Conservation (phyloP, 2,113 vertebrate species). For the Delphinus delphis region DNA sequence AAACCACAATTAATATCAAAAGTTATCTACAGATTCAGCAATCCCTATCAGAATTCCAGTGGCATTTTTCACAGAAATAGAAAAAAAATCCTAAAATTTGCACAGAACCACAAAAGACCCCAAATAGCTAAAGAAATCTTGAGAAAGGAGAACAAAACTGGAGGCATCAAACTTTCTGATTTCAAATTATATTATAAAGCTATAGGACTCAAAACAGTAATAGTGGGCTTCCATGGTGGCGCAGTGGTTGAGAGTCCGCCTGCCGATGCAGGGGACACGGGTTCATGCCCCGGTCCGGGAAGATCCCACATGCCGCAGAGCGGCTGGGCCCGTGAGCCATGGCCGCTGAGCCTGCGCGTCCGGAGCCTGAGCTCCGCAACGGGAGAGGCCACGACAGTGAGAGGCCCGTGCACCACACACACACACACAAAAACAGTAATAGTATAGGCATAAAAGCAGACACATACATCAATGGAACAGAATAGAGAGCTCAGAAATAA, state of each 20-base stretch:
- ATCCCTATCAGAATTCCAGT: neutral
- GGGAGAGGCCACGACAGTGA: too few relatives aligned
- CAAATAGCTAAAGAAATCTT: neutral
- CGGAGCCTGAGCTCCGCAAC: too few relatives aligned
- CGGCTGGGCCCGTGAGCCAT: too few relatives aligned
- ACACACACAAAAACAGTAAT: neutral
- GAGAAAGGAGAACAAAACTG: neutral
- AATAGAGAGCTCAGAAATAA: neutral
- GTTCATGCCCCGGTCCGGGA: too few relatives aligned
- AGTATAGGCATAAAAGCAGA: neutral
- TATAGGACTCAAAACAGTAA: neutral
- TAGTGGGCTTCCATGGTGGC: neutral
- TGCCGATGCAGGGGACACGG: too few relatives aligned
- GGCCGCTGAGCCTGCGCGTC: too few relatives aligned
- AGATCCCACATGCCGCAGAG: too few relatives aligned
- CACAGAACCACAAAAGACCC: neutral
- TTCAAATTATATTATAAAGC: neutral
- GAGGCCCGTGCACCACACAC: too few relatives aligned
- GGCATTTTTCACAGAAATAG: neutral
- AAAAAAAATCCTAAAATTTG: neutral
- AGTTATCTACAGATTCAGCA: neutral
- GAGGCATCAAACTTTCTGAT: neutral
- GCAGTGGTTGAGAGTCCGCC: too few relatives aligned
- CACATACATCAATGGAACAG: neutral
- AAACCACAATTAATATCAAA: neutral